Conservation (phyloP, 2,888 invertebrate genomes). For the Beris morrisii region DNA sequence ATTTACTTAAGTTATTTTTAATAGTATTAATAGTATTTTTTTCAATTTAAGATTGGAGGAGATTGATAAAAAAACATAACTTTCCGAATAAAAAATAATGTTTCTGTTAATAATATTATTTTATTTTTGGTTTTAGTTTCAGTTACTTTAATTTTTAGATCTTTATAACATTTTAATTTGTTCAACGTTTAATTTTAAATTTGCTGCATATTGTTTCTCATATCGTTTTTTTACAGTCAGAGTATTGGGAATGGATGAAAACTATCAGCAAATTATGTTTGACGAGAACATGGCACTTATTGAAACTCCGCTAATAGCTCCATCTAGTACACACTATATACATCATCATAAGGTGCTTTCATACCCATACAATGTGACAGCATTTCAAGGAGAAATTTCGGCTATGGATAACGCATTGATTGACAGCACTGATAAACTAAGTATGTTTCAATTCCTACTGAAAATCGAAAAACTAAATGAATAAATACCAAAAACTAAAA, state of each 20-base stretch:
- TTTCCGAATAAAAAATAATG: too few relatives aligned
- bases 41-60: too few relatives aligned
- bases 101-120: too few relatives aligned
- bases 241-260: slow-evolving; percentile 58
- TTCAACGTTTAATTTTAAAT: too few relatives aligned
- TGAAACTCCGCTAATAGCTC: slow-evolving; percentile 56
- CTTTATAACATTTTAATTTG: too few relatives aligned
- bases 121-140: too few relatives aligned
- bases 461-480: slow-evolving; percentile 13
- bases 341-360: slow-evolving; percentile 50
- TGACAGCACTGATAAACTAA: slow-evolving; percentile 53
- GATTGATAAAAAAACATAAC: too few relatives aligned
- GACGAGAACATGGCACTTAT: slow-evolving; percentile 57
- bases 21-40: too few relatives aligned
- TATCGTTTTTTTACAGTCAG: slow-evolving; percentile 53
- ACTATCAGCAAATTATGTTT: slow-evolving; percentile 56
- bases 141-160: too few relatives aligned
- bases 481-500: slow-evolving; percentile 4
- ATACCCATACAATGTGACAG: slow-evolving; percentile 57
- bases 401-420: slow-evolving; percentile 42
- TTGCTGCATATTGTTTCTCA: too few relatives aligned
- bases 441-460: slow-evolving; percentile 48
- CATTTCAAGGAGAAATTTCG: slow-evolving; percentile 52
- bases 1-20: too few relatives aligned
- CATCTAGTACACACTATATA: slow-evolving; percentile 52